Conservation (phyloP, 2,113 vertebrate species). For the Gadus chalcogrammus region DNA sequence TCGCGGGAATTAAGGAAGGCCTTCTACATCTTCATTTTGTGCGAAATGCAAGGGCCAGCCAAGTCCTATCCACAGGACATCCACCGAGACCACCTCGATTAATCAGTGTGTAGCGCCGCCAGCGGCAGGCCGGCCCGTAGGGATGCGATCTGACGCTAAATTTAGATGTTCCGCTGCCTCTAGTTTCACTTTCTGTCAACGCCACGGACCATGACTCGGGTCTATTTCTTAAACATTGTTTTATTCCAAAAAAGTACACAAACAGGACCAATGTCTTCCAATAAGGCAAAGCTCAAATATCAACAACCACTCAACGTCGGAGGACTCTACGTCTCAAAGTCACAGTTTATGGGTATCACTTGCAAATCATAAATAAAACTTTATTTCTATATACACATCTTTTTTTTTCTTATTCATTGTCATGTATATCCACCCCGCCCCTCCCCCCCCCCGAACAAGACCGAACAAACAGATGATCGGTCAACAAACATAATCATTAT, state of each 20-base stretch:
- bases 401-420: constrained; percentile 20
- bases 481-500: constrained; percentile 72
- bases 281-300: constrained; percentile 89
- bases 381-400: constrained; percentile 56
- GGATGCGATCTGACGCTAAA: constrained; percentile 12
- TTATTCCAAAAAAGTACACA: constrained; percentile 99
- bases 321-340: constrained; percentile 79
- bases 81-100: constrained; percentile 18
- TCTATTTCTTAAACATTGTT: constrained; percentile 84
- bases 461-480: constrained; percentile 44
- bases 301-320: constrained; percentile 78
- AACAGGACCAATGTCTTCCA: constrained; percentile 81
- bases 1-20: no score
- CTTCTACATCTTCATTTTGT: constrained; percentile 22
- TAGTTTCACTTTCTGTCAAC: not conserved
- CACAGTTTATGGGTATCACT: constrained; percentile 86
- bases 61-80: constrained; percentile 24
- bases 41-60: constrained; percentile 29
- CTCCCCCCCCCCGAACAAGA: not conserved
- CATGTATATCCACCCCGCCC: not conserved
- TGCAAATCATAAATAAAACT: constrained; percentile 84
- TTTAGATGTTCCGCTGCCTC: constrained; percentile 24
- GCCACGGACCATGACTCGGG: not conserved
- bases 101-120: constrained; percentile 37
- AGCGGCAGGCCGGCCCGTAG: not conserved